Evolutionary conservation across 2,888 invertebrate genomes (phyloP).

Genomic region (Apantesis nais): DNA sequence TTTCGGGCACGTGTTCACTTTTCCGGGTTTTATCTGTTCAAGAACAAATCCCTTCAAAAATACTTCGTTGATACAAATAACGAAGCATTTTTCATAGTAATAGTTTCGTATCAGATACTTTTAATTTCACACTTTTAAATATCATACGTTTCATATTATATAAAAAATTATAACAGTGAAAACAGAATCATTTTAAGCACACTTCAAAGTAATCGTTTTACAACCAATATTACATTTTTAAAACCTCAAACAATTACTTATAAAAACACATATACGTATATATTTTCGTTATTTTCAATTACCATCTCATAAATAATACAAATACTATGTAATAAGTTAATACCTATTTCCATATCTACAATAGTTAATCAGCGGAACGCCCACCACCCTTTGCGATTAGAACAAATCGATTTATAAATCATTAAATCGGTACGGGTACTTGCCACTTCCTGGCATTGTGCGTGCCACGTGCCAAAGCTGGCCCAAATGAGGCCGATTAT

Average conservation of each 20-base stretch:
- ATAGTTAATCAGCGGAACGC: slow-evolving; percentile 29
- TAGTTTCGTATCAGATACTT: not conserved
- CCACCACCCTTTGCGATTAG: slow-evolving; percentile 62
- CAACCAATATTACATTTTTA: too few species aligned
- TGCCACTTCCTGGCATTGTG: slow-evolving; percentile 59
- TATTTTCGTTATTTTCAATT: not conserved
- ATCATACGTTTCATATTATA: not conserved
- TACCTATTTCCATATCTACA: slow-evolving; percentile 29
- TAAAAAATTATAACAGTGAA: not conserved
- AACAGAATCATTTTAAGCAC: not conserved
- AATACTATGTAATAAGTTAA: not conserved
- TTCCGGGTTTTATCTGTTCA: too few species aligned
- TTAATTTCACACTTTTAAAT: not conserved
- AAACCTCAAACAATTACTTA: too few species aligned
- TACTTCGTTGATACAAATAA: not conserved
- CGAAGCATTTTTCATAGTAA: not conserved
- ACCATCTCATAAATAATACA: not conserved
- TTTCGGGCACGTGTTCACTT: too few species aligned
- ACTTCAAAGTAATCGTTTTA: not conserved
- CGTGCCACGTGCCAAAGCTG: slow-evolving; percentile 64
- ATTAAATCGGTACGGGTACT: slow-evolving; percentile 73
- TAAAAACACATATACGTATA: not conserved
- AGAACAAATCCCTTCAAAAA: too few species aligned
- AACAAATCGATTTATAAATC: slow-evolving; percentile 78
- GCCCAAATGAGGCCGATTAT: slow-evolving; percentile 48